These are phyloP conservation scores for Anastrepha ludens DNA, from an alignment of 1,140 invertebrate species.

Conservation along the genomic window DNA sequence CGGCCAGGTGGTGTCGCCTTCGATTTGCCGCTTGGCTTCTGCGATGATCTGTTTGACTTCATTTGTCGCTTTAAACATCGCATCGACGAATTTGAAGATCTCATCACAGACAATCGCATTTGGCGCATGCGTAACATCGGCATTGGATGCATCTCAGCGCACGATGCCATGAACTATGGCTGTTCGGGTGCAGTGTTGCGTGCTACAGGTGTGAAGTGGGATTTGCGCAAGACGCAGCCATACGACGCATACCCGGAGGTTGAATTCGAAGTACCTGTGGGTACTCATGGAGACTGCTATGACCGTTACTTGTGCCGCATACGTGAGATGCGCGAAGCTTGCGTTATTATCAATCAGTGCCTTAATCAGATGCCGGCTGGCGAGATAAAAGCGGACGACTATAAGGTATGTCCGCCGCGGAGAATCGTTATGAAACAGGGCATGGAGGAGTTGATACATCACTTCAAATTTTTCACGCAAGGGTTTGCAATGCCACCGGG, in stretches of 20 bases:
- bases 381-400: slow-evolving; percentile 88
- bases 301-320: slow-evolving; percentile 82
- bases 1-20: slow-evolving; percentile 86
- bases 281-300: slow-evolving; percentile 89
- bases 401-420: slow-evolving; percentile 86
- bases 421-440: slow-evolving; percentile 90
- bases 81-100: slow-evolving; percentile 90
- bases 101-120: slow-evolving; percentile 87
- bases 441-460: slow-evolving; percentile 92
- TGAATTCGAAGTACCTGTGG: slow-evolving; percentile 91
- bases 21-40: slow-evolving; percentile 88
- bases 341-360: slow-evolving; percentile 86
- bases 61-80: slow-evolving; percentile 82
- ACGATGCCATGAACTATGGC: slow-evolving; percentile 88
- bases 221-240: slow-evolving; percentile 87
- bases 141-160: slow-evolving; percentile 85
- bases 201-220: slow-evolving; percentile 92
- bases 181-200: slow-evolving; percentile 89
- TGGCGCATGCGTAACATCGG: slow-evolving; percentile 87
- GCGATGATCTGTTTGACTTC: slow-evolving; percentile 91
- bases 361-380: slow-evolving; percentile 90
- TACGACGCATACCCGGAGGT: slow-evolving; percentile 91
- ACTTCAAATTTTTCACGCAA: slow-evolving; percentile 89
- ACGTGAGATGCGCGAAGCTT: slow-evolving; percentile 87
- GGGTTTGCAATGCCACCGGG: slow-evolving; percentile 90